Conservation (phyloP, 2,113 vertebrate species). For the Python bivittatus region DNA sequence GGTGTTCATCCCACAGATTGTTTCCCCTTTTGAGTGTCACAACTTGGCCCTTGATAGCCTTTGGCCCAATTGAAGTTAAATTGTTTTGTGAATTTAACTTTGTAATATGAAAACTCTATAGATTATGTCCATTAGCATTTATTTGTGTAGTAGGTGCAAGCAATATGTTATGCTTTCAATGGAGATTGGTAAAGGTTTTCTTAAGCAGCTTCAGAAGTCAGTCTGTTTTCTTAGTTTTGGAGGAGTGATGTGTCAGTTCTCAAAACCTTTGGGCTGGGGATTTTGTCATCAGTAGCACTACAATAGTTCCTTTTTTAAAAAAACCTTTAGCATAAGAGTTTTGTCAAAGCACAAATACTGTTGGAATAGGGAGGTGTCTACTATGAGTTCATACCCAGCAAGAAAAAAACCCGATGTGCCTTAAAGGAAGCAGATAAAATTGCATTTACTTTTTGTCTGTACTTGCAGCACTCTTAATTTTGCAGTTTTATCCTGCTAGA, state of each 20-base stretch:
- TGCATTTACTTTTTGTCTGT: conserved; percentile 18
- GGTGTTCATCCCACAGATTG: background rate
- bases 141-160: background rate
- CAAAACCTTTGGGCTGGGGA: background rate
- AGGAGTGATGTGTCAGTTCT: background rate
- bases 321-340: background rate
- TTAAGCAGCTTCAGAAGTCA: background rate
- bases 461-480: conserved; percentile 44
- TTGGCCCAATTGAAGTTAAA: background rate
- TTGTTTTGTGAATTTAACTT: background rate
- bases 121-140: background rate
- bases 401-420: conserved; percentile 26
- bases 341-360: conserved; percentile 1
- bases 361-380: background rate
- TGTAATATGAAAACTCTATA: background rate
- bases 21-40: background rate
- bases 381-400: background rate
- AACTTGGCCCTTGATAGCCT: background rate
- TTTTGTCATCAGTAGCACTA: background rate
- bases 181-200: background rate
- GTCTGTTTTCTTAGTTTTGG: background rate
- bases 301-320: background rate
- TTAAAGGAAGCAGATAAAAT: conserved; percentile 22
- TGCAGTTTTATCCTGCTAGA: conserved; percentile 53
- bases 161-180: background rate